Conservation (phyloP, 2,113 vertebrate genomes). For the Actenoides hombroni region DNA sequence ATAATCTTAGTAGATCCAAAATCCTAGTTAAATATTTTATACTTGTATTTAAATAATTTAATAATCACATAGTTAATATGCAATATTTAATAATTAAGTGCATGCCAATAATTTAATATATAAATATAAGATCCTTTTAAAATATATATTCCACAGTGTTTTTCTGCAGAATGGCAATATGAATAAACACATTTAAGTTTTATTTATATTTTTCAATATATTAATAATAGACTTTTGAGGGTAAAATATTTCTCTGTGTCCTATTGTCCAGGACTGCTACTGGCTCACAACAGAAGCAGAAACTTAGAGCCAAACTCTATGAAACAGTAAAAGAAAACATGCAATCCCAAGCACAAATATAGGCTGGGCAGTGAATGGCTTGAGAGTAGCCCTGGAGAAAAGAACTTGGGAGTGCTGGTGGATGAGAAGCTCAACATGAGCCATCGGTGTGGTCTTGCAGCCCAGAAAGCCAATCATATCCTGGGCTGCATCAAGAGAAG, state of each 20-base stretch:
- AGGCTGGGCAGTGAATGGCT: too few relatives aligned
- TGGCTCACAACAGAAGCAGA: not conserved
- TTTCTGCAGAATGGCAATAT: not conserved
- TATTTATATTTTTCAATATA: not conserved
- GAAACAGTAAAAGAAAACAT: not conserved
- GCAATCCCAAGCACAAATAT: too few relatives aligned
- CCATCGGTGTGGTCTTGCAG: too few relatives aligned
- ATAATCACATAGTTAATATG: not conserved
- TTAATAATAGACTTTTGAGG: not conserved
- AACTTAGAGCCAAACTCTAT: not conserved
- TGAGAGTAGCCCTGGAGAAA: too few relatives aligned
- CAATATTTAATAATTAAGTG: not conserved
- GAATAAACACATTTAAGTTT: not conserved
- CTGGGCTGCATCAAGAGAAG: too few relatives aligned
- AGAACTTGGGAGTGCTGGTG: too few relatives aligned
- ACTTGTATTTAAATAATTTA: not conserved
- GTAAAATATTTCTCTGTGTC: not conserved
- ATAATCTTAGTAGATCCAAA: not conserved
- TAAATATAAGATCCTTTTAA: not conserved
- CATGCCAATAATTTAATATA: not conserved
- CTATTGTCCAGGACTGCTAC: not conserved
- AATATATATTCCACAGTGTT: not conserved
- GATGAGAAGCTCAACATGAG: too few relatives aligned
- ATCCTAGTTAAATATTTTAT: not conserved
- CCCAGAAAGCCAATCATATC: too few relatives aligned